phyloP scores from a whole-genome alignment of 2,113 vertebrate genomes.

The Pangasianodon gigas region DNA sequence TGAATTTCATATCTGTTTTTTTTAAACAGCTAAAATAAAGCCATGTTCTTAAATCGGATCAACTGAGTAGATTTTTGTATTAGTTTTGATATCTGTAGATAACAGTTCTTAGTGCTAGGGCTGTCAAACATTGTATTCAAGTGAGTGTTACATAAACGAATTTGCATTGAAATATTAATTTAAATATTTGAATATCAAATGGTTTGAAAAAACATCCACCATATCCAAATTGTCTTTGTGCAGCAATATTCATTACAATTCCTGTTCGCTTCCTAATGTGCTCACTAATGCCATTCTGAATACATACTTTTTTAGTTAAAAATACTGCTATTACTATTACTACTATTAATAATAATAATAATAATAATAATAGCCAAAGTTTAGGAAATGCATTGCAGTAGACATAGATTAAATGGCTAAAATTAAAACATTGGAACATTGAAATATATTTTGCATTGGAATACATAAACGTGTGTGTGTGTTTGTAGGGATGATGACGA shows the following conservation, averaged over 20 bases:
- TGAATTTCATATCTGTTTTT: neutral
- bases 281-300: neutral
- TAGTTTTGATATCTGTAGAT: neutral
- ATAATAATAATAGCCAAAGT: neutral
- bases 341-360: neutral
- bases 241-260: neutral
- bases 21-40: neutral
- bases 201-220: neutral
- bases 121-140: neutral
- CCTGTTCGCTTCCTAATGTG: neutral
- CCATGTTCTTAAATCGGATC: too few relatives aligned
- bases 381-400: neutral
- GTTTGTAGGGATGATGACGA: conserved; percentile 90
- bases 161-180: neutral
- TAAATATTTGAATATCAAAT: neutral
- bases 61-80: neutral
- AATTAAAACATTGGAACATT: neutral
- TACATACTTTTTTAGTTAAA: neutral
- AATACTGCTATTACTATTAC: neutral
- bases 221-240: neutral
- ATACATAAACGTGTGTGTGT: neutral
- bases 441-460: neutral
- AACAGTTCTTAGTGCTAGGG: neutral
- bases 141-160: neutral
- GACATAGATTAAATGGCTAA: neutral